These are phyloP conservation scores for Pedionomus torquatus DNA, from an alignment of 2,113 vertebrate species.

Conservation along the genomic window DNA sequence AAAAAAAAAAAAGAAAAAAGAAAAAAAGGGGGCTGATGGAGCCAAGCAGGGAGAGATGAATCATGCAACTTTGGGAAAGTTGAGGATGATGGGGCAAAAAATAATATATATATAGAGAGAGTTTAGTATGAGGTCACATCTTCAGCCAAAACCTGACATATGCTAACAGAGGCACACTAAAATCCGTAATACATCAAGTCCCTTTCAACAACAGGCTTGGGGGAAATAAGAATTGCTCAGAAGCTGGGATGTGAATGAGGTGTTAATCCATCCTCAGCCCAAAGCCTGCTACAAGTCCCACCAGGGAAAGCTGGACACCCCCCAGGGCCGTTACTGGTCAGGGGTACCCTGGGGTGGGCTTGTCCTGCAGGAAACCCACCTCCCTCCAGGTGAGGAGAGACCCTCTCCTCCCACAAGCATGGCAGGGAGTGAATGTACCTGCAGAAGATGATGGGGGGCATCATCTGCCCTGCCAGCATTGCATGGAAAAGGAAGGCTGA, in stretches of 20 bases:
- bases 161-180: neutral
- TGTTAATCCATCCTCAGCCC: neutral
- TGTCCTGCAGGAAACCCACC: neutral
- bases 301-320: neutral
- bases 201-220: neutral
- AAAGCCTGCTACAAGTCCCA: neutral
- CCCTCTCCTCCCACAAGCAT: rapidly evolving
- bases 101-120: too few relatives aligned
- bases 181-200: neutral
- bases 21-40: neutral
- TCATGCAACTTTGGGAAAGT: neutral
- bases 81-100: neutral
- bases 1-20: neutral
- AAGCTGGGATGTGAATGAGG: neutral
- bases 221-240: neutral
- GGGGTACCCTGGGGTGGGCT: neutral
- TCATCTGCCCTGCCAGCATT: too few relatives aligned
- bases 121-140: neutral
- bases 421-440: rapidly evolving
- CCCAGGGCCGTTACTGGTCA: neutral
- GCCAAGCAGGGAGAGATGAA: neutral
- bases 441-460: rapidly evolving
- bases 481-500: neutral
- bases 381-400: neutral
- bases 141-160: neutral